phyloP scores from a whole-genome alignment of 2,113 vertebrate species.

The Pipra filicauda region DNA sequence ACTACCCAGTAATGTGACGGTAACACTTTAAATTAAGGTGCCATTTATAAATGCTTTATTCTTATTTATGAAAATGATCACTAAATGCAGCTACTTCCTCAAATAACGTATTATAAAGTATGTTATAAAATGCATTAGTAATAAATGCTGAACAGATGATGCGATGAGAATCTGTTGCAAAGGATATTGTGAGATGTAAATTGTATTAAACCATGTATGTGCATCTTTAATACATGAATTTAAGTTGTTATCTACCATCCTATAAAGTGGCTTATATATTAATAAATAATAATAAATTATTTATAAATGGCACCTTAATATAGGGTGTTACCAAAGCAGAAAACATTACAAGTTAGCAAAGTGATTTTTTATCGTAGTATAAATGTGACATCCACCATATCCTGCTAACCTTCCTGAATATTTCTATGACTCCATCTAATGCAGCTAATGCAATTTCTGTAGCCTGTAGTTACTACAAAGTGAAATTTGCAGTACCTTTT shows the following conservation, averaged over 20 bases:
- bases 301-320: conserved; percentile 80
- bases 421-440: conserved; percentile 70
- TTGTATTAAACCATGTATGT: conserved; percentile 78
- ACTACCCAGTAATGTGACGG: conserved; percentile 72
- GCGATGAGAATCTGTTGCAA: conserved; percentile 77
- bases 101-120: conserved; percentile 79
- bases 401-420: conserved; percentile 66
- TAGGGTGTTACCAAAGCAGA: conserved; percentile 73
- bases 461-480: conserved; percentile 69
- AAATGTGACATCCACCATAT: conserved; percentile 64
- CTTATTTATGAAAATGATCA: conserved; percentile 83
- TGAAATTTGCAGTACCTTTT: conserved; percentile 71
- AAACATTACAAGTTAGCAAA: conserved; percentile 74
- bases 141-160: conserved; percentile 80
- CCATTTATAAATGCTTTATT: conserved; percentile 78
- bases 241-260: conserved; percentile 78
- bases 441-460: conserved; percentile 74
- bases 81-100: conserved; percentile 78
- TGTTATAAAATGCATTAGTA: conserved; percentile 83
- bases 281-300: conserved; percentile 82
- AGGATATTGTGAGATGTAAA: conserved; percentile 78
- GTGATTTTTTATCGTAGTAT: conserved; percentile 77
- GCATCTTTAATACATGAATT: conserved; percentile 83
- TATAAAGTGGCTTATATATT: conserved; percentile 77
- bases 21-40: conserved; percentile 82